Base-by-base conservation (phyloP, 1,140 invertebrate genomes). In the Diorhabda elongata region DNA sequence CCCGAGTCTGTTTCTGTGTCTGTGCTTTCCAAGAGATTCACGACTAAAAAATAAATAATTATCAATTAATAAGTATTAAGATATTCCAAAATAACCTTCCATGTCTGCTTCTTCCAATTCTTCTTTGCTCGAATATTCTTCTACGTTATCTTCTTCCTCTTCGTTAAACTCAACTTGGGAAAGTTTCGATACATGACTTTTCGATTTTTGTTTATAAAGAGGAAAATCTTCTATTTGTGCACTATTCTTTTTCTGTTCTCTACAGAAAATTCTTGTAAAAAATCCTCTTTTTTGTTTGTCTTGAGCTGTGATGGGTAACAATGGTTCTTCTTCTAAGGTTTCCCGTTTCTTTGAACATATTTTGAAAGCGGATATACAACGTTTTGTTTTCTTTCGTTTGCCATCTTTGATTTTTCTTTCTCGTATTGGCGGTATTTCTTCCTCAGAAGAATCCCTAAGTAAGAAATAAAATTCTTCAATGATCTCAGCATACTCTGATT, bases 371-470 rank as follows among this genome's bases (percentile, higher is more conserved):
- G 47, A 52, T n/a, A 8, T 52, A 52, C 47, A 52, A 52, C 6
- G n/a, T 6, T n/a, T 52, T 52, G 6, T 52, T 2, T 6, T 2
- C 47, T 52, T 63, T 56, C 52, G 44, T 64, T 63, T 71, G 60
- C 58, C 71, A 43, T 57, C 58, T 64, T 64, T 62, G 41, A 61
- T 74, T 45, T 52, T 52, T 63, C 65, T 70, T 43, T 64, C 66
- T 63, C 58, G 9, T 3, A 67, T 59, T 65, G 42, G 44, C 57
- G 42, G 60, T 57, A 47, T 69, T 57, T 69, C 67, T 26, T 69
- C 68, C 5, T 66, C 71, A 3, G 72, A 69, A 4, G 69, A 69
- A 65, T 76, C 76, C 63, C 70, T 72, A n/a, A 58, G 67, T 26
- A 26, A 26, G 26, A 26, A 26, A 26, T 11, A 11, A 11, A 11